phyloP scores from a whole-genome alignment of 2,888 invertebrate species.

The Thecophora atra region DNA sequence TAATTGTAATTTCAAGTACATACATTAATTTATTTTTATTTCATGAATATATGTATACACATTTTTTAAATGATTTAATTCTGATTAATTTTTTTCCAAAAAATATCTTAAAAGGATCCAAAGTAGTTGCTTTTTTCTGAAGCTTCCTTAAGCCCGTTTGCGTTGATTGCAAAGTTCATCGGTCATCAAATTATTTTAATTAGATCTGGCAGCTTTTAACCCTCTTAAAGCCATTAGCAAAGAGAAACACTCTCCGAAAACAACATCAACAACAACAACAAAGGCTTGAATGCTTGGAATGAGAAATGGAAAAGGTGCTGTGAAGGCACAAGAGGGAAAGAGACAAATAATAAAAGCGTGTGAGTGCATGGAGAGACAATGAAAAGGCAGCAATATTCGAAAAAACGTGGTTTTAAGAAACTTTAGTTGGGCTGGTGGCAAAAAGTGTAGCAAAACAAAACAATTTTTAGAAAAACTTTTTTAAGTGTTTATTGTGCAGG shows the following conservation, averaged over 20 bases:
- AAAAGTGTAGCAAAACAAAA: slow-evolving; percentile 9
- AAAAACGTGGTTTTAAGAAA: too few relatives aligned
- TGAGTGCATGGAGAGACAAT: too few relatives aligned
- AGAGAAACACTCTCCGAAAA: slow-evolving; percentile 52
- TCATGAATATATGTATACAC: too few relatives aligned
- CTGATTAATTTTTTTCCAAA: too few relatives aligned
- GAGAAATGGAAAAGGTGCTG: background rate
- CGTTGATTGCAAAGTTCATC: slow-evolving; percentile 30
- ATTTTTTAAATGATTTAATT: too few relatives aligned
- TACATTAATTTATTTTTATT: too few relatives aligned
- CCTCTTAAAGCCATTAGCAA: slow-evolving; percentile 58
- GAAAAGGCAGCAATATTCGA: slow-evolving; percentile 17
- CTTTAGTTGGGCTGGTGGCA: too few relatives aligned
- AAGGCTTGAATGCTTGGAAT: background rate
- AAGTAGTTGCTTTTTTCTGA: background rate
- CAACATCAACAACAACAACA: slow-evolving; percentile 44
- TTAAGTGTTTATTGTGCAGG: slow-evolving; percentile 50
- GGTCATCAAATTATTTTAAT: slow-evolving; percentile 50
- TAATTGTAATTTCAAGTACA: too few relatives aligned
- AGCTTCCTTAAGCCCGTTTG: background rate
- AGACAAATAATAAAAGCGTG: slow-evolving; percentile 39
- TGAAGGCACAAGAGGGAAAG: background rate
- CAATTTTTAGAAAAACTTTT: slow-evolving; percentile 37
- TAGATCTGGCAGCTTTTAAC: slow-evolving; percentile 51
- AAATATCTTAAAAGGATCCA: background rate